Evolutionary conservation across 1,140 invertebrate species (phyloP).

Genomic region (Lasaia peninsularis): DNA sequence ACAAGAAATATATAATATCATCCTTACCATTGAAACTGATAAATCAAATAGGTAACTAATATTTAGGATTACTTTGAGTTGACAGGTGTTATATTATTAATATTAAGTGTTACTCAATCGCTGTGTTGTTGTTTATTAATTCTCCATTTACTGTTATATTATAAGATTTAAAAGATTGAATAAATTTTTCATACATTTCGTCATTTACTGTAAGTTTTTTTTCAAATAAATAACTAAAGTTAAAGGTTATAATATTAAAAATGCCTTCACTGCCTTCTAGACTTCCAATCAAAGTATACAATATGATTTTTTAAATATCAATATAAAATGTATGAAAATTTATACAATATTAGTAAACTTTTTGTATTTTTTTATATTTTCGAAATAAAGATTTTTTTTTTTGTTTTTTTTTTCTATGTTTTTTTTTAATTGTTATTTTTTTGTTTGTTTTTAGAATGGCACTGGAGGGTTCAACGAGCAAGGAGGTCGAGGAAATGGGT

Average conservation of each 20-base stretch:
- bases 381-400: constrained; percentile 54
- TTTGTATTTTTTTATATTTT: constrained; percentile 34
- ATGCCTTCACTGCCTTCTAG: constrained; percentile 16
- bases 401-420: constrained; percentile 65
- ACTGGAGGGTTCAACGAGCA: constrained; percentile 85
- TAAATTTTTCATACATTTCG: constrained; percentile 28
- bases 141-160: constrained; percentile 42
- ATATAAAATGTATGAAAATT: constrained; percentile 12
- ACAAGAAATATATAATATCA: constrained; percentile 6
- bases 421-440: constrained; percentile 75
- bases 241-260: constrained; percentile 7
- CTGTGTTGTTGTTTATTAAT: constrained; percentile 36
- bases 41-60: background rate
- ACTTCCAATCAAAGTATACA: constrained; percentile 14
- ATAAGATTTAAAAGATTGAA: constrained; percentile 27
- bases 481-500: constrained; percentile 87
- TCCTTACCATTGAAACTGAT: background rate
- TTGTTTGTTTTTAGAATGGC: constrained; percentile 90
- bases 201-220: background rate
- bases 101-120: constrained; percentile 11
- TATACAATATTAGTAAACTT: background rate
- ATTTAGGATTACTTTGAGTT: background rate
- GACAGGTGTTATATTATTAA: constrained; percentile 7
- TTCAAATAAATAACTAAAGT: background rate
- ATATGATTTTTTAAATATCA: background rate